These are phyloP conservation scores for Daboia siamensis DNA, from an alignment of 2,113 vertebrate genomes.

Conservation along the genomic window DNA sequence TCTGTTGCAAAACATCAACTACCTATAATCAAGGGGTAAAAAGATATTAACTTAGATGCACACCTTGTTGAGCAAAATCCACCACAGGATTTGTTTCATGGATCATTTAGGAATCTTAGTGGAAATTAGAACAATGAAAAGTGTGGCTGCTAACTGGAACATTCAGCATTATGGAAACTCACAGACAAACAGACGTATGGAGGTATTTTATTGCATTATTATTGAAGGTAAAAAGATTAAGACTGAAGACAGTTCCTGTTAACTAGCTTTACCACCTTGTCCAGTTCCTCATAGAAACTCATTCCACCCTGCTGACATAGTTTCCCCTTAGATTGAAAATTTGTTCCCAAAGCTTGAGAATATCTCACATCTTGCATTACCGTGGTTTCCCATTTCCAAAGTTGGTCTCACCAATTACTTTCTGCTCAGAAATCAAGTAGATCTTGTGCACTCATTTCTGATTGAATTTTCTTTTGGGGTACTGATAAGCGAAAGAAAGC, in stretches of 20 bases:
- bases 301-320: slow-evolving; percentile 4
- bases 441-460: background rate
- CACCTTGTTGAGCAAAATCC: background rate
- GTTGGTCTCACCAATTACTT: background rate
- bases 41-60: background rate
- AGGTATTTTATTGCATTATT: background rate
- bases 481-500: background rate
- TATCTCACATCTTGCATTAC: background rate
- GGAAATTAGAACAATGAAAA: background rate
- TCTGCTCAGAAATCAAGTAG: background rate
- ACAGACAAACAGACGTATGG: background rate
- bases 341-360: background rate
- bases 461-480: background rate
- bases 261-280: background rate
- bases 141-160: background rate
- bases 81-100: background rate
- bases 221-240: slow-evolving; percentile 2
- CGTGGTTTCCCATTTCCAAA: background rate
- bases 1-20: background rate
- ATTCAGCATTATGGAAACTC: background rate
- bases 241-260: slow-evolving; percentile 5
- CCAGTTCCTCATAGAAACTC: background rate
- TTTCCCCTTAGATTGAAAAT: background rate
- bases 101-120: background rate
- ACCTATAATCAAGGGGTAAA: background rate